These are phyloP conservation scores for Polyergus mexicanus DNA, from an alignment of 1,140 invertebrate species.

Conservation along the genomic window DNA sequence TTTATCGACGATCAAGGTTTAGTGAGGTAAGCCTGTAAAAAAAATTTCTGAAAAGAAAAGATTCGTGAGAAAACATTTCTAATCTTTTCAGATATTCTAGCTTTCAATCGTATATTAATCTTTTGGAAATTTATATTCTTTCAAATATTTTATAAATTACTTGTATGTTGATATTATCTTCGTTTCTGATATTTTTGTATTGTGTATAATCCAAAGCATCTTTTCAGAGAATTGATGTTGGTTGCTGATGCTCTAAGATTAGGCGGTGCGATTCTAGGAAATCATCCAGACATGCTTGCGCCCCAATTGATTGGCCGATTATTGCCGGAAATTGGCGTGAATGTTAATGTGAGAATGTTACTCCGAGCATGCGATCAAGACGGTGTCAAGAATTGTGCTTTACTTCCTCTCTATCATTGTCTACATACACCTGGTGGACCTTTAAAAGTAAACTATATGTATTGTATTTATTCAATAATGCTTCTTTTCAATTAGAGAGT, in stretches of 20 bases:
- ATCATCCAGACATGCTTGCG: slow-evolving; percentile 98
- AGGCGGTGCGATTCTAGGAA: slow-evolving; percentile 95
- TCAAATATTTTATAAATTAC: neutral
- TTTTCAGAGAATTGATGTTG: slow-evolving; percentile 94
- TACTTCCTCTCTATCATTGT: slow-evolving; percentile 97
- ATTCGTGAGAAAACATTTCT: neutral
- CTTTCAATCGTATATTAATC: neutral
- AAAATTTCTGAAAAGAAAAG: neutral
- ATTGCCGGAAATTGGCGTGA: slow-evolving; percentile 95
- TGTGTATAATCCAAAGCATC: neutral
- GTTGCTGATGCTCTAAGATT: slow-evolving; percentile 97
- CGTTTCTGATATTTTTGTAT: neutral
- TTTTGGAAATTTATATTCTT: neutral
- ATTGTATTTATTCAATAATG: slow-evolving; percentile 11
- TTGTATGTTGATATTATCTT: neutral
- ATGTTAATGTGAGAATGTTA: slow-evolving; percentile 94
- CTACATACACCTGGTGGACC: slow-evolving; percentile 99
- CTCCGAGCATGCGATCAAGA: slow-evolving; percentile 95
- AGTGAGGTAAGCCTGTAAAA: slow-evolving; percentile 88
- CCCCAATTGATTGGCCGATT: slow-evolving; percentile 97
- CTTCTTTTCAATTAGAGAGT: neutral
- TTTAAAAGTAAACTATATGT: slow-evolving; percentile 88
- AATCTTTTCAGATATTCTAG: neutral
- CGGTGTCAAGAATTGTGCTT: slow-evolving; percentile 95
- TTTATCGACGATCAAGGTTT: slow-evolving; percentile 95